Base-by-base conservation (phyloP, 2,797 vertebrate species). In the Enoplosus armatus region DNA sequence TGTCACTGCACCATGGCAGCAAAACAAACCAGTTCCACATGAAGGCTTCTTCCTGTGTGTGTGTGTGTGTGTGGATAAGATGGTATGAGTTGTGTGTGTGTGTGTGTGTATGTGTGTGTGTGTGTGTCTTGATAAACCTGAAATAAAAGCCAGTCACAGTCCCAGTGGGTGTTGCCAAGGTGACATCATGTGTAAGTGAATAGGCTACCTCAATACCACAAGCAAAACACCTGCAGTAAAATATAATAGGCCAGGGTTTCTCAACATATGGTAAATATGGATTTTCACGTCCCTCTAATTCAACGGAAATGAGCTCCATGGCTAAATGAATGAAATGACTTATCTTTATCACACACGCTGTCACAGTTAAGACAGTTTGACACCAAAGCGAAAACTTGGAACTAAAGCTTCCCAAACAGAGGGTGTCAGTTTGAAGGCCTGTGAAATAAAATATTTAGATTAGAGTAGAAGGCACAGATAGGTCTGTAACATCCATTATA, bases 1-100 rank as follows among this genome's bases (percentile, higher is more conserved):
- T 8, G 24, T 70, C 26, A 27, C 45, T 61, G 47, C 24, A 47
- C 29, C 35, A 41, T 27, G 29, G 20, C 60, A 54, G 24, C 61
- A 72, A 60, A 72, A 70, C 56, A 70, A 68, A 58, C 8, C 15
- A 63, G 48, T 62, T 58, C 33, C 26, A 64, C 20, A 29, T 37
- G n/a, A 66, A 33, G 10, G 11, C 22, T 27, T 63, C 24, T 6
- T 50, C 8, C 53, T 48, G 4, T 37, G 22, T 43, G 14, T 54
- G 58, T 54, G 48, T 55, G 53, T 58, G 27, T 27, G 35, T 24
- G 47, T 26, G n/a, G n/a, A n/a, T n/a, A n/a, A n/a, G n/a, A n/a
- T n/a, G n/a, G n/a, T n/a, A n/a, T n/a, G n/a, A n/a, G n/a, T n/a
- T n/a, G 54, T 59, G 72, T 10, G 16, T 24, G 33, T n/a, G 64